Conservation (phyloP, 2,888 invertebrate genomes). For the Drosophila tanythrix region DNA sequence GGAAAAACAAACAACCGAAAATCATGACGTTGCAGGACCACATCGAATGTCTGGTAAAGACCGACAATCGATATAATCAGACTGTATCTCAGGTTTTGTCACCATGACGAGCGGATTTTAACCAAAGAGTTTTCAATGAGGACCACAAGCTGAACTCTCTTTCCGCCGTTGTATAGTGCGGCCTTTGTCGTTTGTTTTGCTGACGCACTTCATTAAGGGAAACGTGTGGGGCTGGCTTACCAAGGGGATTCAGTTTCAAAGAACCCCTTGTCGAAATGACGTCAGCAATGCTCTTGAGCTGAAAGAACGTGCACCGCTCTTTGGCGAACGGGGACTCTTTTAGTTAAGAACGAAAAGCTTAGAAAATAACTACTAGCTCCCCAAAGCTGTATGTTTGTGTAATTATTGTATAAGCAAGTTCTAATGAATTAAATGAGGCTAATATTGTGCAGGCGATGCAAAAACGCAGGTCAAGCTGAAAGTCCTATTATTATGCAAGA, state of each 20-base stretch:
- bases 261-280: slow-evolving; percentile 5
- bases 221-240: neutral
- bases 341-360: neutral
- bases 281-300: slow-evolving; percentile 6
- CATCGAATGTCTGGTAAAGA: neutral
- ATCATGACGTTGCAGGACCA: neutral
- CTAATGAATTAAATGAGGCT: neutral
- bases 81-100: slow-evolving; percentile 3
- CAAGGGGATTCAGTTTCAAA: slow-evolving; percentile 12
- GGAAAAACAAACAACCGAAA: neutral
- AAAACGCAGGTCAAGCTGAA: neutral
- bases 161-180: neutral
- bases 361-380: neutral
- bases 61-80: slow-evolving; percentile 10
- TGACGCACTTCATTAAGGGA: slow-evolving; percentile 15
- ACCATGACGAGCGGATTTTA: slow-evolving; percentile 7
- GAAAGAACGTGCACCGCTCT: neutral
- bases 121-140: neutral
- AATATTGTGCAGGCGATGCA: neutral
- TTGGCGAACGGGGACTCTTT: neutral
- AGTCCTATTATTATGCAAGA: too few relatives aligned
- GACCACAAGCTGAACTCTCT: neutral
- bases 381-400: neutral
- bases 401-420: neutral
- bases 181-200: slow-evolving; percentile 13